Base-by-base conservation (phyloP, 37 sponge, comb jelly and placozoan species). In the Crambe crambe region DNA sequence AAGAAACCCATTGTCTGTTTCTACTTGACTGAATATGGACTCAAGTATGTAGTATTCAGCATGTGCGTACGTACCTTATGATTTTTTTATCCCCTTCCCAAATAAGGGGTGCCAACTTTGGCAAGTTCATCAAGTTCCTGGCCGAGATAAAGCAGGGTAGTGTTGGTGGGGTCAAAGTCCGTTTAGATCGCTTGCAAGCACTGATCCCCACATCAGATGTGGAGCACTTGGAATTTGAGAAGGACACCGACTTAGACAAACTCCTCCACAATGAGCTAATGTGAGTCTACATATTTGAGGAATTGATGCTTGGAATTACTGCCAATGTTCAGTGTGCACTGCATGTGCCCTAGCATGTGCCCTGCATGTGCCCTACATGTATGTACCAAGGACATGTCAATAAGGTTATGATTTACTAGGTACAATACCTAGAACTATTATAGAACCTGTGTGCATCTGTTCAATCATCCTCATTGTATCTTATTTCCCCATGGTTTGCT, bases 131-230 rank as follows among this genome's bases (percentile, higher is more conserved):
- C 38, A 83, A 87, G 23, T 88, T 94, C 51, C 67, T 94, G 47
- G 85, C 91, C 6, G 68, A 78, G 32, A 37, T 94, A 58, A 94
- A 91, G 75, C 77, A 78, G 36, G 95, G 95, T 3, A 68, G 73
- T 41, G 92, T 90, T 43, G 75, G 56, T 51, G 91, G 91, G 21
- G 74, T 83, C 29, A 78, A 77, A 38, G 80, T 90, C 32, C 66
- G 85, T 15, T 77, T 94, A n/a, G 91, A 79, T 37, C 70, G 91
- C 10, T 72, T 94, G 70, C 95, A 94, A 80, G 80, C 85, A 27
- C 59, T 93, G 12, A 82, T 93, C 37, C 58, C 83, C 22, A 85
- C 94, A 0, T 89, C 94, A 1, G 82, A 80, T 56, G 65, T 85
- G 15, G 94, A 93, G 54, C 66, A 81, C 26, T 69, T 93, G 35